These are phyloP conservation scores for Drosophila oshimai DNA, from an alignment of 1,140 invertebrate species.

Conservation along the genomic window DNA sequence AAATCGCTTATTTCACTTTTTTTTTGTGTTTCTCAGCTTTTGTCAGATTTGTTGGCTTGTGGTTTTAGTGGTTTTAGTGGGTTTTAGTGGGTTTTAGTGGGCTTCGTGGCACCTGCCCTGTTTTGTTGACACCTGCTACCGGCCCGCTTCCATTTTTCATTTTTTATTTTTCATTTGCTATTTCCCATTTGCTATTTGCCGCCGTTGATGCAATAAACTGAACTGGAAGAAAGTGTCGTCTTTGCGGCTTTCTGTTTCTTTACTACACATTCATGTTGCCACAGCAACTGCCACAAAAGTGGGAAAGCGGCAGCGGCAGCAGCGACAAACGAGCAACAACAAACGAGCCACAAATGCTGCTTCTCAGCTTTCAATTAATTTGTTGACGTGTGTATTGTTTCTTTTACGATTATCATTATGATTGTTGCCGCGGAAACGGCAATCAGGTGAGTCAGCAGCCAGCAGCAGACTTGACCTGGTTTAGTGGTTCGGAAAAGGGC, in stretches of 20 bases:
- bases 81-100: slow-evolving; percentile 1
- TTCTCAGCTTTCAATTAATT: slow-evolving; percentile 57
- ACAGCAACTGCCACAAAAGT: too few relatives aligned
- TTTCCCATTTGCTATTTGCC: slow-evolving; percentile 12
- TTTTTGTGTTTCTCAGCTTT: slow-evolving; percentile 8
- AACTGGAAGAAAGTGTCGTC: slow-evolving; percentile 69
- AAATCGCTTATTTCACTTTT: slow-evolving; percentile 41
- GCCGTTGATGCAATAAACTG: slow-evolving; percentile 71
- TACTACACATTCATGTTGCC: too few relatives aligned
- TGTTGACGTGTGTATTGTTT: slow-evolving; percentile 37
- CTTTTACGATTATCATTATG: slow-evolving; percentile 17
- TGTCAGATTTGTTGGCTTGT: slow-evolving; percentile 24
- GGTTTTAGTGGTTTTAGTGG: background rate
- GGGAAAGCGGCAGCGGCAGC: too few relatives aligned
- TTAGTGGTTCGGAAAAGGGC: slow-evolving; percentile 55
- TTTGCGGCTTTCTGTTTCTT: slow-evolving; percentile 56
- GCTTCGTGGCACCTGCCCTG: slow-evolving; percentile 37
- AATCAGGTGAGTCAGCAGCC: slow-evolving; percentile 23
- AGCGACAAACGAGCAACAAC: slow-evolving; percentile 8
- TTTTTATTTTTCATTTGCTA: slow-evolving; percentile 1
- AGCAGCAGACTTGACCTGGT: slow-evolving; percentile 45
- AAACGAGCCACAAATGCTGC: background rate
- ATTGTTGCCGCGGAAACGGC: slow-evolving; percentile 44
- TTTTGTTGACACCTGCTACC: slow-evolving; percentile 61
- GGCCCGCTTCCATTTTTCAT: slow-evolving; percentile 58